Evolutionary conservation across 2,888 invertebrate genomes (phyloP), one percentile per base, ranked within the genome.

Genomic region (Conchocele bisecta): DNA sequence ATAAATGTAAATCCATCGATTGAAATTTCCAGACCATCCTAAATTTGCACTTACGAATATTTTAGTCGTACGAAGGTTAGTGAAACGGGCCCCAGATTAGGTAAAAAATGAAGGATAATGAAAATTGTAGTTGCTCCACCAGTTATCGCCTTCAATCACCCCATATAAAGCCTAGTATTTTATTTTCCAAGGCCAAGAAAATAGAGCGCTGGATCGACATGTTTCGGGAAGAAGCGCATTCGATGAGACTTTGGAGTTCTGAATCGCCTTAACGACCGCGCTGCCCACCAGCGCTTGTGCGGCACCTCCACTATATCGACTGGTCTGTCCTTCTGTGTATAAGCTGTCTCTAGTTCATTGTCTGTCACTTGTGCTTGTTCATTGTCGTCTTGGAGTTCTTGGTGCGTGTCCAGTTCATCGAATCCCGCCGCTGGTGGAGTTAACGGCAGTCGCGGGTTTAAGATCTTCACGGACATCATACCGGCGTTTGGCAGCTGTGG

Each of bases 151-250:
- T n/a, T n/a, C n/a, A n/a, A n/a, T n/a, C n/a, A n/a, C n/a, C n/a
- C n/a, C n/a, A n/a, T n/a, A n/a, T n/a, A n/a, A n/a, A n/a, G n/a
- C n/a, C n/a, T n/a, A n/a, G n/a, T n/a, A n/a, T 44, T 44, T 33
- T n/a, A 51, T 51, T 35, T 31, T 3, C 51, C 51, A 13, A 51
- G 33, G 22, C 51, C 51, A 31, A 51, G 31, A 9, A 51, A 51
- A 51, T 51, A 51, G 20, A 51, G 17, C 17, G 22, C 33, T 3
- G 51, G 51, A 20, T 51, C 51, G 15, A 51, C 35, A 17, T 31
- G 51, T 51, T 22, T 51, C 11, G 20, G 31, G 13, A 20, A 51
- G 3, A n/a, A 35, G 2, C 33, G 31, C 20, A 11, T 22, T 51
- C 31, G 5, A 2, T 33, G 17, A 3, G 51, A 51, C 33, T 51